Evolutionary conservation across 2,113 vertebrate species (phyloP), one percentile per base, ranked within the genome.

Genomic region (Forbesichthys papilliferus): DNA sequence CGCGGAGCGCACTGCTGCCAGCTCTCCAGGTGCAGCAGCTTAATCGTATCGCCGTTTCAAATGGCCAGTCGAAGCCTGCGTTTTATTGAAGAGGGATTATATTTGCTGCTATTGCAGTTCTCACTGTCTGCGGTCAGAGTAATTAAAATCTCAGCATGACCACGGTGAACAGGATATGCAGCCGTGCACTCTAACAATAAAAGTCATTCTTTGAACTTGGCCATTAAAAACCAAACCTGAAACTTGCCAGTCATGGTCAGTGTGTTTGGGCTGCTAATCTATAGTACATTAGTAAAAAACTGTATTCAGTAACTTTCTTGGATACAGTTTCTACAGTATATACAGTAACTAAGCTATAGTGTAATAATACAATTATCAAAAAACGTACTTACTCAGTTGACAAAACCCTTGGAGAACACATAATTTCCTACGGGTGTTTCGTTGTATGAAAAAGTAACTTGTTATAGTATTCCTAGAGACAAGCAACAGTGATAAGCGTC

Each of bases 111-210:
- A 74, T 66, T 51, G 59, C 54, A 62, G 68, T 48, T 80, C 70
- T 66, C 48, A 49, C 59, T 52, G 48, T 80, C 48, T 64, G 64
- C 67, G 9, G 67, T 52, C 49, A 49, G 66, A 54, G 63, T 86
- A 73, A 81, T 83, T 74, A 81, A 74, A 77, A 83, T 70, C 84
- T 62, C 76, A 79, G 84, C 77, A 72, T 64, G 73, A 66, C 48
- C 48, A 48, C 61, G 55, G 33, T 33, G 66, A 75, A 71, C 78
- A 70, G 79, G 79, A 81, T 73, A 77, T 66, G 66, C 78, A 48
- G 71, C 68, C 48, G 27, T 71, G 51, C 60, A 18, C 56, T 34
- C 58, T 49, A 67, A 84, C 84, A 81, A 86, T 81, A 72, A 56
- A 53, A 70, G 73, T 84, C 79, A 81, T 81, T 84, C 76, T 79